phyloP scores from a whole-genome alignment of 2,113 vertebrate genomes.

The Rallus limicola region DNA sequence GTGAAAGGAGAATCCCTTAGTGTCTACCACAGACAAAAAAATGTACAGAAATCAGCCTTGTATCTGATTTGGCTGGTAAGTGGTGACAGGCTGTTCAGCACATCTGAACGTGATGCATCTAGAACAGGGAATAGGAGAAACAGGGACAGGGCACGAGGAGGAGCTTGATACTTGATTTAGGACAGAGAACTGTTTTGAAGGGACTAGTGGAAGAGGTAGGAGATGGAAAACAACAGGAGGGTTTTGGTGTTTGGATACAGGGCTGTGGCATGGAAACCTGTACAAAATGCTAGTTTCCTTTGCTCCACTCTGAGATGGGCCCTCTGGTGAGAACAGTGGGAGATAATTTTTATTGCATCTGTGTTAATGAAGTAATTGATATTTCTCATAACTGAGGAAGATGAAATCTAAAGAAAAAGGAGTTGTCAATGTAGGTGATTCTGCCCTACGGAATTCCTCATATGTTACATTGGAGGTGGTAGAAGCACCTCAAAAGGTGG shows the following conservation, averaged over 20 bases:
- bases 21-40: not conserved
- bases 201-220: not conserved
- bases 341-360: not conserved
- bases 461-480: not conserved
- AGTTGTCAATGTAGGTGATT: not conserved
- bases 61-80: not conserved
- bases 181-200: not conserved
- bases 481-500: not conserved
- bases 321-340: not conserved
- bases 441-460: not conserved
- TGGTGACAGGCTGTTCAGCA: not conserved
- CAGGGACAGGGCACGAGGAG: accelerated
- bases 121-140: not conserved
- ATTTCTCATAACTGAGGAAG: not conserved
- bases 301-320: not conserved
- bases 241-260: not conserved
- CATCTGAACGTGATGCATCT: not conserved
- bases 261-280: not conserved
- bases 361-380: not conserved
- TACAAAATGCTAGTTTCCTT: not conserved
- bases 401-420: not conserved
- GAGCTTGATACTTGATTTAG: not conserved
- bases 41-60: not conserved
- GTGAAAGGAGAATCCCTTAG: not conserved
- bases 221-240: not conserved